A percentile compares a stretch with the other conserved stretches of the same genome.
These are phyloP conservation scores for Solenopsis fugax DNA, from an alignment of 1,140 invertebrate species.

Conservation along the genomic window DNA sequence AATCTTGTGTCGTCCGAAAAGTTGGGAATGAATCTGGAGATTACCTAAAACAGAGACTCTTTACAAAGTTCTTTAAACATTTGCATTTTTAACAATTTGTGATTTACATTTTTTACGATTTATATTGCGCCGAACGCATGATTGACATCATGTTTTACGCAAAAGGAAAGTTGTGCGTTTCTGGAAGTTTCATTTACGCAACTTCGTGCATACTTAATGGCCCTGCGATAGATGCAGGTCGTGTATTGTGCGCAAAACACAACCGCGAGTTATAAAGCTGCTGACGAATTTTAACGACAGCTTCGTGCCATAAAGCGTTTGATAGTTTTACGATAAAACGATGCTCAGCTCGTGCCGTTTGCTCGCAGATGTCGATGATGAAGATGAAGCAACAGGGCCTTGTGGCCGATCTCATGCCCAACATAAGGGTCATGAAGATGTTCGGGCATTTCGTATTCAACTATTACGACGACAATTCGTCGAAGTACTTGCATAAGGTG, in stretches of 20 bases:
- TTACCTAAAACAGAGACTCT: not conserved
- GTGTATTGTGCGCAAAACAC: not conserved
- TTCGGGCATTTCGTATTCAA: conserved; percentile 93
- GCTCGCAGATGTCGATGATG: conserved; percentile 88
- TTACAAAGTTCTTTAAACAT: not conserved
- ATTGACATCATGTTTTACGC: not conserved
- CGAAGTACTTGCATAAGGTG: conserved; percentile 83
- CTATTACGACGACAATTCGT: conserved; percentile 88
- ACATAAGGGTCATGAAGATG: conserved; percentile 92
- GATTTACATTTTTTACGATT: not conserved
- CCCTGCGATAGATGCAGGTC: not conserved
- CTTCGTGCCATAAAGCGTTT: not conserved
- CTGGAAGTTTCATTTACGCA: conserved; percentile 4
- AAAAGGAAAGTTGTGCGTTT: not conserved
- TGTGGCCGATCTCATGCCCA: conserved; percentile 93
- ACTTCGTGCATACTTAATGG: not conserved
- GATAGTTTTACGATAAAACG: not conserved
- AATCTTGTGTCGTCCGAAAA: not conserved
- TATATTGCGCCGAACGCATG: not conserved
- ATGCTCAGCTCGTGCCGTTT: not conserved
- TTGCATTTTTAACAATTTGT: not conserved
- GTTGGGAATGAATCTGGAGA: not conserved
- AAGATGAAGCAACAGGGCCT: conserved; percentile 89
- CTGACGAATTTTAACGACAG: conserved; percentile 6
- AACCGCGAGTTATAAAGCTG: not conserved